Evolutionary conservation across 2,797 vertebrate species (phyloP), one percentile per base, ranked within the genome.

Genomic region (Ceryle rudis): DNA sequence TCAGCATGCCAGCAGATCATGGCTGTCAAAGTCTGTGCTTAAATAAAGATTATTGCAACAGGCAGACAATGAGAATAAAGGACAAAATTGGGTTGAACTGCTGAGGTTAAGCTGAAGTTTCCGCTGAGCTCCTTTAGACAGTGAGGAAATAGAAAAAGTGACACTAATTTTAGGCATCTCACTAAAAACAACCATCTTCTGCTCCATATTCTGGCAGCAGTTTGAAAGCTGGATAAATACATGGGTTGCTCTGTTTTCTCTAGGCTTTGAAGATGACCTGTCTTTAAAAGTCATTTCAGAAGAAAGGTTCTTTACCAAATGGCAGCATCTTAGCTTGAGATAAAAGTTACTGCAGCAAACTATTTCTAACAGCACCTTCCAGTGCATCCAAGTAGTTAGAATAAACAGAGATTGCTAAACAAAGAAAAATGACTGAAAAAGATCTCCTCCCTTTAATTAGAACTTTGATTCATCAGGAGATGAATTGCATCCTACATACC

Each of bases 1-100:
- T 79, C 91, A 94, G 64, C 60, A 55, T 20, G 81, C 89, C 60
- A 91, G 79, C 77, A 90, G 82, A 93, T 84, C 88, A 69, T 5
- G 29, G 26, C 82, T 95, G 79, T 79, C 69, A 57, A 79, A 81
- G 20, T 60, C 52, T 52, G 33, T 60, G 57, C 72, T 90, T 77
- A 93, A 93, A 82, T 12, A 51, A 11, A 71, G 61, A 91, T 90
- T 74, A 94, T 77, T 88, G 75, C 54, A 88, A 83, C 2, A 19
- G 70, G 31, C 57, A 97, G 89, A 64, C 55, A 82, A 71, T 0
- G 0, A 75, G 54, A 72, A 88, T 42, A 88, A 80, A 57, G 90
- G 46, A 66, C 52, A 93, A 95, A 90, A 62, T 7, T 13, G 35
- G 21, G 29, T 26, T 90, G 80, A 90, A 93, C 42, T 42, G 46